Evolutionary conservation across 2,888 invertebrate genomes (phyloP), one percentile per base, ranked within the genome.

Genomic region (Pyrrhosoma nymphula): DNA sequence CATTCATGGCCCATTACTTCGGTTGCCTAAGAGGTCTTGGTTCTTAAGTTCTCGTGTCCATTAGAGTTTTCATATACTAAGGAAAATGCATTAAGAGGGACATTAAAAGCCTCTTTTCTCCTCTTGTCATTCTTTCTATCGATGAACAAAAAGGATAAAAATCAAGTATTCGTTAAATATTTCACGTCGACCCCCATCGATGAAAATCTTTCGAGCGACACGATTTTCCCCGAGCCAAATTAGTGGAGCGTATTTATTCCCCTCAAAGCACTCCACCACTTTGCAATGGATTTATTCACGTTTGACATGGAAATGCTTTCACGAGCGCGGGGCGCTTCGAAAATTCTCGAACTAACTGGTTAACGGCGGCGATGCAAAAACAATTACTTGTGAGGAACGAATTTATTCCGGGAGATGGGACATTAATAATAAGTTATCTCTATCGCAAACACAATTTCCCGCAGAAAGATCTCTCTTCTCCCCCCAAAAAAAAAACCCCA

Each of bases 261-360:
- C 30, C 82, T 69, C 26, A 18, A 30, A 30, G 82, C 82, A n/a
- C 82, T 30, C 82, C 60, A 20, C 16, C 60, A 18, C 82, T 82
- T 82, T 82, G 30, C 26, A 82, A 82, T 82, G 82, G 82, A 82
- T 82, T 82, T 82, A 82, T 82, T 82, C 82, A 30, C 82, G 82
- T 82, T 82, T 82, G 56, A 56, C 56, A 35, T 90, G 90, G 90
- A 89, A 89, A 89, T 47, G 47, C 89, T 47, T 89, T 89, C 89
- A 89, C 47, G 39, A 90, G 90, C 26, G n/a, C 47, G 60, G 60
- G 20, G 10, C 60, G 60, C 60, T 35, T 69, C 26, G 16, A 26
- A 93, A 69, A 60, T 23, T 56, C 30, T 63, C 63, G 39, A 63
- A 56, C 56, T 10, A 60, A 69, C 35, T 75, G 93, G 63, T 63